A percentile compares a stretch with the other conserved stretches of the same genome.
Evolutionary conservation across 92 coral and sea anemone species (phyloP).

Genomic region (Ricordea florida): DNA sequence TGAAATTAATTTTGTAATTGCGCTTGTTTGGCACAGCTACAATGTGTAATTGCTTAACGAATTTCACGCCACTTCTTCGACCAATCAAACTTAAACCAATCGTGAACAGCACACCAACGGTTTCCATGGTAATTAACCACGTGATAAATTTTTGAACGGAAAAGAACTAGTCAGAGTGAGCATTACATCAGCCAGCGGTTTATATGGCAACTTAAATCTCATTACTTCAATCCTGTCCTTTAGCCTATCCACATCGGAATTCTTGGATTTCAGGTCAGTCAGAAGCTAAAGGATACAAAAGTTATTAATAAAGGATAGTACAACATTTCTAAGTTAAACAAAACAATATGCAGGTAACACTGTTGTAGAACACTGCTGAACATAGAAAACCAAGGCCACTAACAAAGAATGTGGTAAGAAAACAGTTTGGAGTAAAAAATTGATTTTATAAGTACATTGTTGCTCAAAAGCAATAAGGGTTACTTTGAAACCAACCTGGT

Average conservation of each 20-base stretch:
- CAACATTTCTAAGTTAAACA: no score
- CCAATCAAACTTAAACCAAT: no score
- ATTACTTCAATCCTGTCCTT: constrained; percentile 83
- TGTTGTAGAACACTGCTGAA: no score
- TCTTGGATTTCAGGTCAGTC: constrained; percentile 72
- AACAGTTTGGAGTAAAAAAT: neutral
- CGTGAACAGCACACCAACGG: no score
- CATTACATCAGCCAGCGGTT: no score
- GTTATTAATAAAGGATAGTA: no score
- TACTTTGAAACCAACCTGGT: constrained; percentile 78
- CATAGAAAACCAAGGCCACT: neutral
- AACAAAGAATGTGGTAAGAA: neutral
- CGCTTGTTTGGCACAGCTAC: no score
- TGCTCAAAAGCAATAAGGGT: no score
- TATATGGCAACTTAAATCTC: neutral
- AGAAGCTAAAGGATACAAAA: constrained; percentile 54
- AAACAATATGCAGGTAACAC: neutral
- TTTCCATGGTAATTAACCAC: neutral
- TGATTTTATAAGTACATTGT: no score
- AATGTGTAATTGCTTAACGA: no score
- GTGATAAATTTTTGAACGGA: neutral
- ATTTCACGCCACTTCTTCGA: no score
- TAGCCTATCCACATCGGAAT: constrained; percentile 70
- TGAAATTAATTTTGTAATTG: no score
- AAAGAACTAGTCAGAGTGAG: neutral